Percentiles rank a stretch among this genome's conserved stretches.
Conservation (phyloP, 2,888 invertebrate genomes). For the Punctoribates punctum region DNA sequence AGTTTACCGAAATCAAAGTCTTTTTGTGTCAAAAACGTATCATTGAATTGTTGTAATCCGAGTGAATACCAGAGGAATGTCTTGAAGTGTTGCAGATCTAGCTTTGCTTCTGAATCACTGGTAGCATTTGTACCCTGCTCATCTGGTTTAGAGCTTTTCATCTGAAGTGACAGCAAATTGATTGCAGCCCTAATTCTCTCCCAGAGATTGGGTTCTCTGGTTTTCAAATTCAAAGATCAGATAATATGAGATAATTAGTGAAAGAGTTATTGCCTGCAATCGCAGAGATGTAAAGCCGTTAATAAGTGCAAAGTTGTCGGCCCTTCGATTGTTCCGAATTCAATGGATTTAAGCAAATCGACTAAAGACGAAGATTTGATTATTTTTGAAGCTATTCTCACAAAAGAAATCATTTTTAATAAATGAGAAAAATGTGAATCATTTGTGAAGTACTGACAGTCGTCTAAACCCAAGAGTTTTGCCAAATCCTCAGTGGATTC, state of each 20-base stretch:
- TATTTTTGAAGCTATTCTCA: neutral
- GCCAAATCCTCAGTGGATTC: constrained; percentile 35
- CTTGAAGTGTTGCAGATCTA: constrained; percentile 24
- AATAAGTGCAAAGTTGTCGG: constrained; percentile 40
- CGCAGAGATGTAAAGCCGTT: constrained; percentile 36
- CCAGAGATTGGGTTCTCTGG: constrained; percentile 37
- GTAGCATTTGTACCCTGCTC: neutral
- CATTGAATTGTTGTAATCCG: constrained; percentile 40
- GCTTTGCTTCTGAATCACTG: constrained; percentile 6
- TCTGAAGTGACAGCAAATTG: constrained; percentile 11
- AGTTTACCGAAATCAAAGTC: constrained; percentile 29
- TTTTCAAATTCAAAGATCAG: neutral
- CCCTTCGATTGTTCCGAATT: neutral
- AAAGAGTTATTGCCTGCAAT: constrained; percentile 19
- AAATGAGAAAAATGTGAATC: neutral
- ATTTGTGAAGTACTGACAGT: neutral
- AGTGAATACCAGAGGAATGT: constrained; percentile 40
- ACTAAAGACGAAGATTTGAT: constrained; percentile 1
- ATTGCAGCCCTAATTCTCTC: constrained; percentile 26
- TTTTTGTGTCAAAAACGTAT: neutral
- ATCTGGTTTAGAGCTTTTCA: neutral
- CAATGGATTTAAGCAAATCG: constrained; percentile 29
- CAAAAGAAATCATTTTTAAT: neutral
- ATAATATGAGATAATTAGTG: neutral
- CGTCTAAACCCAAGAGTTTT: neutral